Percentiles rank a stretch among this genome's conserved stretches.
These are phyloP conservation scores for Amphipyra tragopoginis DNA, from an alignment of 2,888 invertebrate genomes.

Conservation along the genomic window DNA sequence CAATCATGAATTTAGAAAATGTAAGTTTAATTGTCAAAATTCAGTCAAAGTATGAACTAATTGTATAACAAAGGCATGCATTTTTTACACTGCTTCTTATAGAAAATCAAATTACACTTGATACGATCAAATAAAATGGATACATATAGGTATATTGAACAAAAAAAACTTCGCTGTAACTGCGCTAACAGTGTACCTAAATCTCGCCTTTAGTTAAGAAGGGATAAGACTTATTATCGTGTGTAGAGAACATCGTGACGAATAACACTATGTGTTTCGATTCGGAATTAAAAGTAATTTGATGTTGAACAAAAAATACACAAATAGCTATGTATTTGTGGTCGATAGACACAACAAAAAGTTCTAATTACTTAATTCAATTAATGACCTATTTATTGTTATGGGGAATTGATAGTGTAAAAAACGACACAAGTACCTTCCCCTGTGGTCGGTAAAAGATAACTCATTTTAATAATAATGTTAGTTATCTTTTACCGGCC, in stretches of 20 bases:
- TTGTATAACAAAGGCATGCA: constrained; percentile 25
- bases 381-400: constrained; percentile 38
- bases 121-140: constrained; percentile 48
- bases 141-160: constrained; percentile 16
- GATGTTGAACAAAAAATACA: constrained; percentile 35
- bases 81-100: constrained; percentile 29
- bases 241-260: constrained; percentile 4
- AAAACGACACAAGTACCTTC: constrained; percentile 2
- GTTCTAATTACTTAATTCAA: constrained; percentile 59
- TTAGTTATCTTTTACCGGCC: no score
- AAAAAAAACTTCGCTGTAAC: constrained; percentile 35
- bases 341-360: constrained; percentile 45
- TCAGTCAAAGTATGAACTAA: constrained; percentile 21
- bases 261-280: constrained; percentile 33
- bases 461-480: no score
- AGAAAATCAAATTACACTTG: constrained; percentile 47
- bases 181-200: not conserved
- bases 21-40: constrained; percentile 15
- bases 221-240: constrained; percentile 4
- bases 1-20: not conserved
- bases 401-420: constrained; percentile 16
- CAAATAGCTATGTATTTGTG: constrained; percentile 12
- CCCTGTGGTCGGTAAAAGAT: not conserved
- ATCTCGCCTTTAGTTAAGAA: constrained; percentile 6
- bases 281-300: constrained; percentile 48